Conservation (phyloP, 2,113 vertebrate genomes). For the Crotalus helleri region DNA sequence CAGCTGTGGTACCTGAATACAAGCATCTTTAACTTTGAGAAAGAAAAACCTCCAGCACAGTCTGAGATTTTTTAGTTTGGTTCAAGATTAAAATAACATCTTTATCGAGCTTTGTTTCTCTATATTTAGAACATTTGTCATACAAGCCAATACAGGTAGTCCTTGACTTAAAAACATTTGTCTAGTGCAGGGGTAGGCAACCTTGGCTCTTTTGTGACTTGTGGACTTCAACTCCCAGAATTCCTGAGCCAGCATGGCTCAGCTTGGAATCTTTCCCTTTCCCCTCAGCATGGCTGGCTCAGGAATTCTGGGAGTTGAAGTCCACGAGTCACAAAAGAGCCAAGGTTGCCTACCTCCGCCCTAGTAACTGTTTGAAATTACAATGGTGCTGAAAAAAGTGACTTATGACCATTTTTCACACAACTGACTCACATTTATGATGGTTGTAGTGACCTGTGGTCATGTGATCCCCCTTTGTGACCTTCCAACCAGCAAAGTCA, state of each 20-base stretch:
- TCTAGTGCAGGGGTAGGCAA: background rate
- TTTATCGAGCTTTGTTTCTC: background rate
- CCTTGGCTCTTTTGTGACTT: too few species aligned
- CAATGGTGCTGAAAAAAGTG: background rate
- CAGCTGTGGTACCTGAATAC: background rate
- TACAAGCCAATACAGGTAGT: background rate
- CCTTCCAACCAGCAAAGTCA: background rate
- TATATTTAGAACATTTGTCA: background rate
- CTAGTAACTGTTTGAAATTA: background rate
- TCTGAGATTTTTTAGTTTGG: background rate
- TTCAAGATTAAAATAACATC: background rate
- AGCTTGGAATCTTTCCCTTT: too few species aligned
- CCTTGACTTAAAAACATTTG: background rate
- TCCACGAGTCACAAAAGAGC: too few species aligned
- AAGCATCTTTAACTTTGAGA: background rate
- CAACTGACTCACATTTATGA: background rate
- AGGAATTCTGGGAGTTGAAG: too few species aligned
- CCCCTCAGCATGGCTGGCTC: too few species aligned
- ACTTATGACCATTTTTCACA: background rate
- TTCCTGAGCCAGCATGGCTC: too few species aligned
- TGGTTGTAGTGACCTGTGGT: background rate
- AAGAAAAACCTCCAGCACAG: background rate
- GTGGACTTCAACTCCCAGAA: too few species aligned
- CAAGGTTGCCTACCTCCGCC: too few species aligned
- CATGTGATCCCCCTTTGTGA: background rate